Percentiles rank a stretch among this genome's conserved stretches.
Conservation (phyloP, 2,888 invertebrate species). For the Tachystola acroxantha region DNA sequence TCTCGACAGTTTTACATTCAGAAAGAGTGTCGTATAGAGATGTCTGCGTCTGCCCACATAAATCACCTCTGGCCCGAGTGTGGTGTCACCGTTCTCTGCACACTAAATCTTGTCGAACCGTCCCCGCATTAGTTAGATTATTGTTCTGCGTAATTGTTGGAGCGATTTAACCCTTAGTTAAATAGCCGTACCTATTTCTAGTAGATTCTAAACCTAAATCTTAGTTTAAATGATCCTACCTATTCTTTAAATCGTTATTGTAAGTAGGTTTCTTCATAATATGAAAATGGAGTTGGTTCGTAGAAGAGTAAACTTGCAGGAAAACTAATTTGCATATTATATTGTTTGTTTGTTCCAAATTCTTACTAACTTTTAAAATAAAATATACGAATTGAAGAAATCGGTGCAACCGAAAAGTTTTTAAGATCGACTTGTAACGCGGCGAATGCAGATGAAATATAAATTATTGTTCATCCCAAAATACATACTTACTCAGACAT, state of each 20-base stretch:
- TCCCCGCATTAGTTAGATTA: conserved; percentile 31
- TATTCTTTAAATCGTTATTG: too few species aligned
- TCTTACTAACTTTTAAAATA: neutral
- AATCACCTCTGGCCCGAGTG: conserved; percentile 36
- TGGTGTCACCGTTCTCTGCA: conserved; percentile 36
- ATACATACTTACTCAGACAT: conserved; percentile 8
- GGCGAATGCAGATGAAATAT: conserved; percentile 11
- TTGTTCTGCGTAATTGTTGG: conserved; percentile 20
- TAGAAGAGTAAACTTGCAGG: neutral
- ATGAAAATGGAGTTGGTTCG: too few species aligned
- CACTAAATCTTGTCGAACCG: conserved; percentile 39
- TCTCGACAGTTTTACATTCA: neutral
- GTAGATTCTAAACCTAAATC: too few species aligned
- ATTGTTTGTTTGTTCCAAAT: neutral
- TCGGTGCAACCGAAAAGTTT: conserved; percentile 2
- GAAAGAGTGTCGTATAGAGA: neutral
- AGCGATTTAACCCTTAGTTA: too few species aligned
- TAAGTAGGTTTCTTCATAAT: too few species aligned
- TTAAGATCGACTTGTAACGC: conserved; percentile 4
- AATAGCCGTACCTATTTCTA: too few species aligned
- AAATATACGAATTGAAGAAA: conserved; percentile 4
- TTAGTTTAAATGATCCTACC: too few species aligned
- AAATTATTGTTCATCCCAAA: conserved; percentile 8
- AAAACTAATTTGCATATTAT: conserved; percentile 2
- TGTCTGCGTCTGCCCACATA: conserved; percentile 35